A percentile compares a stretch with the other conserved stretches of the same genome.
These are phyloP conservation scores for Gymnobelideus leadbeateri DNA, from an alignment of 2,113 vertebrate genomes.

Conservation along the genomic window DNA sequence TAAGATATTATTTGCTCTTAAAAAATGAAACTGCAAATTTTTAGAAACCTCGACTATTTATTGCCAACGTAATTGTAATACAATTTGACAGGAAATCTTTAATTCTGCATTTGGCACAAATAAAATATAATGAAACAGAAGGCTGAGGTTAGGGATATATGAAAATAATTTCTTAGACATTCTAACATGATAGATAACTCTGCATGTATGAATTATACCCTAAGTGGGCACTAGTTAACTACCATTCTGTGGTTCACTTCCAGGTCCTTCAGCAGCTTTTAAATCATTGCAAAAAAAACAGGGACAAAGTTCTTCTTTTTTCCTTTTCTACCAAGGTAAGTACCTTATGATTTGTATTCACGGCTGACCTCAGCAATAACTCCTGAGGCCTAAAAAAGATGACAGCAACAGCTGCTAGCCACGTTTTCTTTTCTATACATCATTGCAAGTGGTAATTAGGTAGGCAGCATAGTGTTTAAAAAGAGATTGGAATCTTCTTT, in stretches of 20 bases:
- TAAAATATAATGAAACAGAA: conserved; percentile 29
- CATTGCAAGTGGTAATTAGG: background rate
- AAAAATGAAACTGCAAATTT: conserved; percentile 62
- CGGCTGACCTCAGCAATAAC: background rate
- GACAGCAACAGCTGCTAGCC: conserved; percentile 24
- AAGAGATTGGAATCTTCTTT: conserved; percentile 25
- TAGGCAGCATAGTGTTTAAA: conserved; percentile 14
- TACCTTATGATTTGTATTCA: conserved; percentile 29
- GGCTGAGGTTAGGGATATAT: conserved; percentile 35
- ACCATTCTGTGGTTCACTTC: conserved; percentile 70
- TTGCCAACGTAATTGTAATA: conserved; percentile 57
- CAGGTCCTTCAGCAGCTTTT: conserved; percentile 96
- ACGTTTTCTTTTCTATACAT: conserved; percentile 7
- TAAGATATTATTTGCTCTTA: conserved; percentile 66
- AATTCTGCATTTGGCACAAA: conserved; percentile 52
- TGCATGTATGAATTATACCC: conserved; percentile 7
- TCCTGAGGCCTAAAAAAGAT: conserved; percentile 40
- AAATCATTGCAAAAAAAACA: conserved; percentile 90
- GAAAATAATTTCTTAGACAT: conserved; percentile 51
- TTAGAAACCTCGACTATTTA: conserved; percentile 46
- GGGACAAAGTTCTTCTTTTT: conserved; percentile 95
- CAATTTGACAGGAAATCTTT: conserved; percentile 49
- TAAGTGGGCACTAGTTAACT: conserved; percentile 31
- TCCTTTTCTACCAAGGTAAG: conserved; percentile 97
- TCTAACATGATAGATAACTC: conserved; percentile 12